Base-by-base conservation (phyloP, 2,888 invertebrate species). In the Catocala fraxini region DNA sequence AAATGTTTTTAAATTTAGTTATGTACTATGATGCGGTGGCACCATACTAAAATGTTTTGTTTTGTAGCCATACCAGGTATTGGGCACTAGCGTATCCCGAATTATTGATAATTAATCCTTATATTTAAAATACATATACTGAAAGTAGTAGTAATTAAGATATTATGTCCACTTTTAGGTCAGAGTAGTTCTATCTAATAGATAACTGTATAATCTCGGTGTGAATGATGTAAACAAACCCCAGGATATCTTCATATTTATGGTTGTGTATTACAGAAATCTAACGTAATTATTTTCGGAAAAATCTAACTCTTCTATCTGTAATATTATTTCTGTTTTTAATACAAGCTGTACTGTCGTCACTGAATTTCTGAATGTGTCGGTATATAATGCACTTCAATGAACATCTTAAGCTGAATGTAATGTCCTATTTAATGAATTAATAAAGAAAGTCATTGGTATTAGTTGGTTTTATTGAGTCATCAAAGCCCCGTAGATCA, bases 391-490 rank as follows among this genome's bases (percentile, higher is more conserved):
- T 55, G 56, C 60, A 75, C 56, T 54, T 25, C 69, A 63, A 52
- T 66, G 41, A 61, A 65, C 45, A 57, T 56, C 56, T 51, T 56
- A 33, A 57, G 51, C 56, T 73, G 63, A 59, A 59, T 70, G 61
- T 72, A 75, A 63, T 64, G 46, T 63, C 45, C 25, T 74, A 53
- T 60, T 61, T 68, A 66, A 48, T 70, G 34, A 65, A 63, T 9
- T 66, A 75, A 75, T 77, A 75, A 75, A 77, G 56, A 64, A 25
- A 49, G 45, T 65, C 56, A 68, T 68, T 64, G 63, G 59, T 56
- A 63, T 34, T 12, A 53, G 51, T 68, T n/a, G 43, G 55, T 77
- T 68, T 75, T 65, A 74, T 68, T 70, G 25, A 41, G 25, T 39
- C 39, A 41, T 52, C 45, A 15, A 56, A 51, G 1, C 11, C 48